These are phyloP conservation scores for Thaumatotibia leucotreta DNA, from an alignment of 1,140 invertebrate genomes.

Conservation along the genomic window DNA sequence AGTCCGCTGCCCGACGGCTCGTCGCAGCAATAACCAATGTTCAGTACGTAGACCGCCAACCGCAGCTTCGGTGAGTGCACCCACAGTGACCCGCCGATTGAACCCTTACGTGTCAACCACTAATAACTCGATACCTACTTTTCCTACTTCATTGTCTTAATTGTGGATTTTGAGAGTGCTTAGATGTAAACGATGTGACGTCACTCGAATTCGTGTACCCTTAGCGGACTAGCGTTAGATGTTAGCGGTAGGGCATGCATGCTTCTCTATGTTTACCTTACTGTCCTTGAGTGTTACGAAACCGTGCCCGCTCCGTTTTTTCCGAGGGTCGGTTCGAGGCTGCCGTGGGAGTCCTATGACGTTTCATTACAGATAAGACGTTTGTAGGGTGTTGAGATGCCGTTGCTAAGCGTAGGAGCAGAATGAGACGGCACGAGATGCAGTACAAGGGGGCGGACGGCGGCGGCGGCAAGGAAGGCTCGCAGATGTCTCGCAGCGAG, in stretches of 20 bases:
- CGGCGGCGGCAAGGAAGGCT: constrained; percentile 50
- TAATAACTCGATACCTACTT: constrained; percentile 13
- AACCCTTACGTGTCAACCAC: constrained; percentile 25
- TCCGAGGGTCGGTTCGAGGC: constrained; percentile 41
- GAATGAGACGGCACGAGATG: constrained; percentile 66
- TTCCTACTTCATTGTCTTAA: constrained; percentile 25
- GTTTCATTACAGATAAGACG: constrained; percentile 63
- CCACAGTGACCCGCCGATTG: constrained; percentile 22
- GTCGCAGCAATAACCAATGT: constrained; percentile 18
- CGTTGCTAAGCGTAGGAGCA: constrained; percentile 59
- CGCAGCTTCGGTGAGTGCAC: constrained; percentile 49
- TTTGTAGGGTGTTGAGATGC: constrained; percentile 66
- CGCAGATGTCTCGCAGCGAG: constrained; percentile 66
- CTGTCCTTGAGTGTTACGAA: constrained; percentile 51
- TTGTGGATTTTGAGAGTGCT: constrained; percentile 46
- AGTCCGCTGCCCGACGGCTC: constrained; percentile 18
- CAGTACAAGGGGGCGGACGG: constrained; percentile 49
- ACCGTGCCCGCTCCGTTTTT: constrained; percentile 45
- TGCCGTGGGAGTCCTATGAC: constrained; percentile 43
- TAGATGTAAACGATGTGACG: constrained; percentile 51
- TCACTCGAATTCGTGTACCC: constrained; percentile 34
- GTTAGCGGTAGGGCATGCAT: constrained; percentile 69
- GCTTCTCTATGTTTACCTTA: constrained; percentile 60
- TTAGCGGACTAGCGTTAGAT: constrained; percentile 52
- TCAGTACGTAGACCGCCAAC: constrained; percentile 34